A percentile compares a stretch with the other conserved stretches of the same genome.
These are phyloP conservation scores for Monochamus alternatus DNA, from an alignment of 2,888 invertebrate species.

Conservation along the genomic window DNA sequence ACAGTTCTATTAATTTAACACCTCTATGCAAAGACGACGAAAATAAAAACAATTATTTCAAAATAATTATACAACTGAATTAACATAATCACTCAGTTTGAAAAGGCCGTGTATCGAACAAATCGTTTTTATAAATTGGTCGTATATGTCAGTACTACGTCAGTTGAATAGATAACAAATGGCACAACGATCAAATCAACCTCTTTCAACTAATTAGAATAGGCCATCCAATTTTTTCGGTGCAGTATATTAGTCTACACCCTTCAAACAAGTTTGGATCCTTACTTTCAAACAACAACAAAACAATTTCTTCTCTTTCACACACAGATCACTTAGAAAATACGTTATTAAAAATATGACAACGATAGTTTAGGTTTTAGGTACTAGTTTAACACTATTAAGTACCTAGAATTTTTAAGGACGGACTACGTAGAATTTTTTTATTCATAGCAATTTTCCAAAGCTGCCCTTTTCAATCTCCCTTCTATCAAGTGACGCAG, in stretches of 20 bases:
- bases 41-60: slow-evolving; percentile 50
- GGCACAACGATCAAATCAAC: slow-evolving; percentile 14
- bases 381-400: background rate
- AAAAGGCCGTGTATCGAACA: slow-evolving; percentile 48
- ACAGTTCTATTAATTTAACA: slow-evolving; percentile 40
- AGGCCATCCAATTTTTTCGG: background rate
- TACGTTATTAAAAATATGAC: too few relatives aligned
- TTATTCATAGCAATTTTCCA: background rate
- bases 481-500: slow-evolving; percentile 46
- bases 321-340: background rate
- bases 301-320: background rate
- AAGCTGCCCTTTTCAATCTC: slow-evolving; percentile 10
- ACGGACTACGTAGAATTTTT: slow-evolving; percentile 30
- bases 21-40: slow-evolving; percentile 48
- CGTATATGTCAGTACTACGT: slow-evolving; percentile 41
- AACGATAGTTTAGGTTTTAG: background rate
- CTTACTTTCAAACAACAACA: background rate
- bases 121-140: slow-evolving; percentile 50
- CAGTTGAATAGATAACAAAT: slow-evolving; percentile 32
- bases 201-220: background rate
- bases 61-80: slow-evolving; percentile 39
- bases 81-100: slow-evolving; percentile 35
- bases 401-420: slow-evolving; percentile 13
- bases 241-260: slow-evolving; percentile 1
- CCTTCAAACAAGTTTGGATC: background rate